These are phyloP conservation scores for Drosophila sp. DNA, from an alignment of 1,140 invertebrate genomes.

Conservation along the genomic window DNA sequence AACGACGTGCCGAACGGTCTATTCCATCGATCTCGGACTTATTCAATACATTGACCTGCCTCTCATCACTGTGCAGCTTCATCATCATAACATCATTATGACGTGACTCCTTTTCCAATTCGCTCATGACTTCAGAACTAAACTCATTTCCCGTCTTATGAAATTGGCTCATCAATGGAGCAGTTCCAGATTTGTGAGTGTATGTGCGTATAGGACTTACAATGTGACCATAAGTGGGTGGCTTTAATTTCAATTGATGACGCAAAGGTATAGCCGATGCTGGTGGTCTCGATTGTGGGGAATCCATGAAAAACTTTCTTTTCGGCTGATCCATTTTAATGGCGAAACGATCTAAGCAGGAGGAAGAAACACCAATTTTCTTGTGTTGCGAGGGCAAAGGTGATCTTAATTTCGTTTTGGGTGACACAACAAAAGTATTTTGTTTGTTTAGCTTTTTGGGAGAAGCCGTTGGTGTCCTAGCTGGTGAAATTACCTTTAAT, in stretches of 20 bases:
- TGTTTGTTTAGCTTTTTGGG: conserved; percentile 42
- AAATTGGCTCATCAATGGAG: conserved; percentile 69
- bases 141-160: conserved; percentile 45
- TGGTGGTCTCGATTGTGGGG: conserved; percentile 14
- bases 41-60: not conserved
- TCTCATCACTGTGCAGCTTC: not conserved
- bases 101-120: conserved; percentile 65
- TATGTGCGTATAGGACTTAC: conserved; percentile 82
- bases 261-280: conserved; percentile 45
- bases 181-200: conserved; percentile 79
- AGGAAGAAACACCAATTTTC: no score
- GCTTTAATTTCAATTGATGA: conserved; percentile 40
- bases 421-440: conserved; percentile 57
- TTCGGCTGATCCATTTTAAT: conserved; percentile 44
- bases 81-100: conserved; percentile 37
- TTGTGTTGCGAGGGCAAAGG: not conserved
- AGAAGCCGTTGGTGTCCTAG: not conserved
- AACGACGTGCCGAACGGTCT: conserved; percentile 21
- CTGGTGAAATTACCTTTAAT: not conserved
- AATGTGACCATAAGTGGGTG: conserved; percentile 70
- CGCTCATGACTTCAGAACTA: conserved; percentile 38
- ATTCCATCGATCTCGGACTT: conserved; percentile 26
- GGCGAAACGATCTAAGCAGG: conserved; percentile 33
- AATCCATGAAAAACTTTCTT: conserved; percentile 52
- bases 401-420: conserved; percentile 9